Conservation (phyloP, 2,888 invertebrate species). For the Ischnura elegans region DNA sequence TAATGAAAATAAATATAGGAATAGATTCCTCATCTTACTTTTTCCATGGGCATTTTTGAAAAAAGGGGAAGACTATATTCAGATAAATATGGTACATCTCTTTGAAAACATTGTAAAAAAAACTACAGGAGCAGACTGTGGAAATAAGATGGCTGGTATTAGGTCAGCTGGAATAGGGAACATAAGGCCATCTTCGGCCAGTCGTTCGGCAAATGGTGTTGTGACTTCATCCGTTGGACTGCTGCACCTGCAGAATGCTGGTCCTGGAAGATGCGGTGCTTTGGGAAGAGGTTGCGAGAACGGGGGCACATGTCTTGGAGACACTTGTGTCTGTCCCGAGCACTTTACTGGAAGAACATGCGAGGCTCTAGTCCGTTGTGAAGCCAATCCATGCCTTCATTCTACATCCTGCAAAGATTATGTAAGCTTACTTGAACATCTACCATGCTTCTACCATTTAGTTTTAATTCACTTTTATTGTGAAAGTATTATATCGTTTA, state of each 20-base stretch:
- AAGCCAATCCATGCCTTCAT: constrained; percentile 82
- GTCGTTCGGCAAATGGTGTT: constrained; percentile 59
- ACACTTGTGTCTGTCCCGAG: constrained; percentile 76
- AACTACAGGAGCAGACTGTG: constrained; percentile 62
- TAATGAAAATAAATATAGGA: neutral
- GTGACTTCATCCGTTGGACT: constrained; percentile 27
- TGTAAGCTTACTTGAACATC: constrained; percentile 79
- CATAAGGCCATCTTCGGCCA: constrained; percentile 43
- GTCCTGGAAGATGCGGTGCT: constrained; percentile 44
- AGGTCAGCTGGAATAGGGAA: constrained; percentile 44
- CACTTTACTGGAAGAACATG: constrained; percentile 76
- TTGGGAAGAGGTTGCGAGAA: constrained; percentile 75
- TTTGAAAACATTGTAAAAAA: constrained; percentile 5
- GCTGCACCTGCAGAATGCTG: constrained; percentile 43
- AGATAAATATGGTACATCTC: no score
- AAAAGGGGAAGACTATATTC: no score
- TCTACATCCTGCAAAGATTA: constrained; percentile 82
- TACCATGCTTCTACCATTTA: no score
- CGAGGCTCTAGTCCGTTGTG: constrained; percentile 76
- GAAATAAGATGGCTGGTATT: constrained; percentile 53
- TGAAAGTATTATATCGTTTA: no score
- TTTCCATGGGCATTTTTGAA: no score
- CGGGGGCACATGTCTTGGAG: constrained; percentile 69
- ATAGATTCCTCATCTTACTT: no score
- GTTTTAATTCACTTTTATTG: no score